Evolutionary conservation across 2,113 vertebrate genomes (phyloP), one percentile per base, ranked within the genome.

Genomic region (Dicerorhinus sumatrensis): DNA sequence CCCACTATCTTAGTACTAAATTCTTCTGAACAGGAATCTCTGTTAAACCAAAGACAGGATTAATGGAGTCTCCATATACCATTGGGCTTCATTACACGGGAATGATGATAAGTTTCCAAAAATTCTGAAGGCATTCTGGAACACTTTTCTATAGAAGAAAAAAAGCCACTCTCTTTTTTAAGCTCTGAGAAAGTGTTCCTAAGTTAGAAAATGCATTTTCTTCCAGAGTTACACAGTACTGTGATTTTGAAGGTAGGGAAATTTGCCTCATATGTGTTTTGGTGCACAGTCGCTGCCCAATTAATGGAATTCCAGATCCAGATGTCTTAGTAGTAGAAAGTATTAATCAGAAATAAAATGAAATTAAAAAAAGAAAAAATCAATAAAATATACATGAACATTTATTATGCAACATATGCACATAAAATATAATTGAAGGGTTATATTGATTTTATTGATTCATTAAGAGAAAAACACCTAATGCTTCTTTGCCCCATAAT

Each of bases 391-490:
- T 16, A 48, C 25, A 36, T 8, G 58, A 75, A 75, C 17, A 83
- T 90, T 87, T 94, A 60, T 83, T 80, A 75, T 83, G 82, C 21
- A 96, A 82, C 25, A 60, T 51, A 89, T 85, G 31, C 18, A 51
- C 12, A 48, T 25, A 62, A 91, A 85, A 73, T 70, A 67, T 54
- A 90, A 95, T n/a, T 84, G 9, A 48, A n/a, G 2, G 56, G 8
- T 89, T 95, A 79, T 36, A 69, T 73, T 83, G 31, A 70, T 81
- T 72, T 84, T 54, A 46, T 69, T 89, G 36, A 20, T 80, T 96
- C 73, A n/a, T 82, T 25, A 86, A 56, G 31, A 83, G n/a, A n/a
- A 89, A 77, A 39, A 73, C 63, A 33, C 3, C 11, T 58, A 51
- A 73, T 69, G 9, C 14, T 89, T 77, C 33, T 67, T 92, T 76